Evolutionary conservation across 2,797 vertebrate species (phyloP), one percentile per base, ranked within the genome.

Genomic region (Orientallactaga sibirica): DNA sequence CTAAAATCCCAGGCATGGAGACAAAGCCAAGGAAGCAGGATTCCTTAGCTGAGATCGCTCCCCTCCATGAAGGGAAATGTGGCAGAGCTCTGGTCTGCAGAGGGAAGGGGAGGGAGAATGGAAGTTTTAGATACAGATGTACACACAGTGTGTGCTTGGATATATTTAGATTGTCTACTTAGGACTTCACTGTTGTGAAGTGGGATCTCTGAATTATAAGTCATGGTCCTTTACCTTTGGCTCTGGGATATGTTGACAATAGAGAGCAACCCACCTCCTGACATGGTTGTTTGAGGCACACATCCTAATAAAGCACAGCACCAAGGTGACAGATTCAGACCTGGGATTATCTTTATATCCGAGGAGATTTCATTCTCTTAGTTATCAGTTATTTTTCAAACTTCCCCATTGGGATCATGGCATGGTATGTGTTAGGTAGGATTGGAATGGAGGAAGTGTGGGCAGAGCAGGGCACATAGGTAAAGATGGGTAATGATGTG

Each of bases 111-210:
- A 41, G 68, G 10, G 33, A 79, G 81, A 80, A 25, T n/a, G 9
- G 37, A 58, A 81, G 48, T 48, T 18, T 24, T 12, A 62, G 66
- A 43, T 18, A 20, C 2, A 22, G 7, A 24, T 7, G 7, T 3
- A 15, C 25, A 7, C 20, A 81, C 8, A 61, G 58, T 78, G 67
- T 67, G 67, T 37, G 61, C 80, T 88, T 75, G 52, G 33, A 37
- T 90, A 77, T 85, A 64, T 93, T 25, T 70, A 88, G 83, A 33
- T 43, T 78, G 48, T 70, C n/a, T 92, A 11, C 86, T 85, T 74
- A 74, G 77, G 18, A 16, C 73, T 89, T 92, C 15, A 68, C 58
- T 75, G 58, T 48, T 37, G 73, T 70, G 91, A 29, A 48, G 48
- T 48, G 66, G 3, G 29, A 84, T n/a, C 83, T 88, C 92, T 86